Evolutionary conservation across 2,113 vertebrate genomes (phyloP).

Genomic region (Proterorhinus semilunaris): DNA sequence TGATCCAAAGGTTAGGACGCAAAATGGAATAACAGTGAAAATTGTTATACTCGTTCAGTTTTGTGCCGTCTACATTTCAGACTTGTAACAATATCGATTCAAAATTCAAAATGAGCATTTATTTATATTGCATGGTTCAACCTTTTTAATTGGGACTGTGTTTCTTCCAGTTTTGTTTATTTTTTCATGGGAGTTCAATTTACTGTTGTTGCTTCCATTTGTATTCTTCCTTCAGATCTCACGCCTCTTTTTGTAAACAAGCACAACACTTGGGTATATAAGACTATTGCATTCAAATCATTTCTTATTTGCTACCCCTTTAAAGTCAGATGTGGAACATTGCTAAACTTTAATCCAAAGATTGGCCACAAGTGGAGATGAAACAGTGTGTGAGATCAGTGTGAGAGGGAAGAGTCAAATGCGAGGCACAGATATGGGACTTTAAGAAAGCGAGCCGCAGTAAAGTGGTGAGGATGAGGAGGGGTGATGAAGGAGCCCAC

Average conservation of each 20-base stretch:
- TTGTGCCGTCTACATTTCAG: too few species aligned
- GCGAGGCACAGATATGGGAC: conserved; percentile 43
- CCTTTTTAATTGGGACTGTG: too few species aligned
- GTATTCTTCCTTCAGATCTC: background rate
- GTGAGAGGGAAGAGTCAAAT: conserved; percentile 47
- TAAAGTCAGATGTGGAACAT: background rate
- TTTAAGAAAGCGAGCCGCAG: conserved; percentile 43
- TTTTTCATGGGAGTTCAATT: background rate
- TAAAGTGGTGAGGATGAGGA: conserved; percentile 20
- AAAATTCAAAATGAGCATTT: too few species aligned
- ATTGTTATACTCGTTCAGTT: too few species aligned
- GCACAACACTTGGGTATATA: background rate
- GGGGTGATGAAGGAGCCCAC: conserved; percentile 40
- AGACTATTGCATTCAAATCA: background rate
- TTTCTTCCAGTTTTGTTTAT: background rate
- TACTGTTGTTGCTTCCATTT: background rate
- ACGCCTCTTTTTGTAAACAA: background rate
- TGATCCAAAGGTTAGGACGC: too few species aligned
- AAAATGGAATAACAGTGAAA: too few species aligned
- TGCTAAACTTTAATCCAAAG: conserved; percentile 51
- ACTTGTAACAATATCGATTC: too few species aligned
- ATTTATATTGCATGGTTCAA: too few species aligned
- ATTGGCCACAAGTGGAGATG: conserved; percentile 53
- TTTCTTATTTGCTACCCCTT: background rate
- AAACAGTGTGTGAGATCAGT: conserved; percentile 43